A percentile compares a stretch with the other conserved stretches of the same genome.
These are phyloP conservation scores for Drosophila subquinaria DNA, from an alignment of 2,888 invertebrate species.

Conservation along the genomic window DNA sequence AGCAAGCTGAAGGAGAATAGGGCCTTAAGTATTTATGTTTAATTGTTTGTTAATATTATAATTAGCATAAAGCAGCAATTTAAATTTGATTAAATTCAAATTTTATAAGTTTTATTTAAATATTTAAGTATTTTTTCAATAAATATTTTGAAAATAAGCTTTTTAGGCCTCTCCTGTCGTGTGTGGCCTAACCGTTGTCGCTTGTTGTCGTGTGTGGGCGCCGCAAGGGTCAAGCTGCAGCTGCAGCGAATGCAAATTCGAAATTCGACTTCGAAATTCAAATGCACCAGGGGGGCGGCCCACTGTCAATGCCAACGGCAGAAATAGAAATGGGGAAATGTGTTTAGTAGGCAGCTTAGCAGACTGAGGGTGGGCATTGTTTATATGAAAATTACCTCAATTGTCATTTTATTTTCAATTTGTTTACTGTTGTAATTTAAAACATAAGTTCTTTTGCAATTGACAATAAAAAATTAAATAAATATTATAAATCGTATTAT, in stretches of 20 bases:
- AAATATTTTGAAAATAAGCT: slow-evolving; percentile 62
- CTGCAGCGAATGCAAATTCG: slow-evolving; percentile 17
- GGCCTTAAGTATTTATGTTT: too few species aligned
- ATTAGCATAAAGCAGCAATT: too few species aligned
- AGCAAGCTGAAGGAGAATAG: too few species aligned
- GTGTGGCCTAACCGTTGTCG: slow-evolving; percentile 25
- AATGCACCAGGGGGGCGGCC: slow-evolving; percentile 42
- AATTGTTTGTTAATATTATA: too few species aligned
- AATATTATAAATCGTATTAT: not conserved
- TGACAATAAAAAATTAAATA: not conserved
- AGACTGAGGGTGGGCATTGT: slow-evolving; percentile 8
- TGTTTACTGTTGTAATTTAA: not conserved
- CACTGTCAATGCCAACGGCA: slow-evolving; percentile 59
- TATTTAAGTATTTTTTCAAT: slow-evolving; percentile 25
- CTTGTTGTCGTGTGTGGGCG: slow-evolving; percentile 38
- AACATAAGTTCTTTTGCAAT: not conserved
- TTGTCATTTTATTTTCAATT: slow-evolving; percentile 20
- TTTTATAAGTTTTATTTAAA: not conserved
- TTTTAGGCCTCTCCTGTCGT: slow-evolving; percentile 49
- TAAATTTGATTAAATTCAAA: too few species aligned
- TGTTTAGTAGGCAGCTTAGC: slow-evolving; percentile 17
- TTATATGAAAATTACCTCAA: slow-evolving; percentile 28
- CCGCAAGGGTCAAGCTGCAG: slow-evolving; percentile 24
- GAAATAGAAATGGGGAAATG: slow-evolving; percentile 40
- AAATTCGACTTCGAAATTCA: not conserved